A percentile compares a stretch with the other conserved stretches of the same genome.
Evolutionary conservation across 2,888 invertebrate genomes (phyloP).

Genomic region (Machimus atricapillus): DNA sequence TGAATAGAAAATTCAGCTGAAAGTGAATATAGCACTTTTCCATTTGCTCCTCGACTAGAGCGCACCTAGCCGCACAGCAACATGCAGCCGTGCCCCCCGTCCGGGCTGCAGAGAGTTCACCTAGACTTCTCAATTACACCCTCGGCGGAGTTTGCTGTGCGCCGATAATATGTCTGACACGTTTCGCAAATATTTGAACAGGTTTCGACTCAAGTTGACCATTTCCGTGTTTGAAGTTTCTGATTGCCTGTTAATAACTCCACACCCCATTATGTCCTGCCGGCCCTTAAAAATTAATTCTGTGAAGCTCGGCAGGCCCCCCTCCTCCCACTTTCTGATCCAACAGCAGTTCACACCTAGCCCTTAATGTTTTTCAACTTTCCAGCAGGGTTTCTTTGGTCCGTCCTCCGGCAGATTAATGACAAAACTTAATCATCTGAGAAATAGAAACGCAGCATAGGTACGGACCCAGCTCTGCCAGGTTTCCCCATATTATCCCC

Average conservation of each 20-base stretch:
- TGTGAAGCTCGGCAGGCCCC: background rate
- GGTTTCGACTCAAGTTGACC: constrained; percentile 51
- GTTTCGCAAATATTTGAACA: constrained; percentile 61
- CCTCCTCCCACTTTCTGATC: background rate
- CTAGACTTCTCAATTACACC: constrained; percentile 45
- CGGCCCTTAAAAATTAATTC: constrained; percentile 25
- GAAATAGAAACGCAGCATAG: background rate
- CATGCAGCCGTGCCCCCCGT: background rate
- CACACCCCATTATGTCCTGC: constrained; percentile 22
- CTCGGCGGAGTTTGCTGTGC: constrained; percentile 43
- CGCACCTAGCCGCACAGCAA: background rate
- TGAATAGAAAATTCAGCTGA: constrained; percentile 27
- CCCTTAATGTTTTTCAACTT: background rate
- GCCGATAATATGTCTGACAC: constrained; percentile 57
- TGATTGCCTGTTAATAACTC: constrained; percentile 53
- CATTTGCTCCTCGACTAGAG: background rate
- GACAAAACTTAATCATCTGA: constrained; percentile 21
- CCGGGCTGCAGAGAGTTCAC: background rate
- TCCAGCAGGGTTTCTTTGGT: background rate
- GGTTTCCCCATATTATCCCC: background rate
- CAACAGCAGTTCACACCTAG: background rate
- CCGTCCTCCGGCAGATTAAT: constrained; percentile 19
- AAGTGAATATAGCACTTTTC: constrained; percentile 13
- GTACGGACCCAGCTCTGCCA: background rate
- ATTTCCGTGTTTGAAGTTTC: constrained; percentile 47